Base-by-base conservation (phyloP, 2,797 vertebrate species). In the Nyctalus aviator region DNA sequence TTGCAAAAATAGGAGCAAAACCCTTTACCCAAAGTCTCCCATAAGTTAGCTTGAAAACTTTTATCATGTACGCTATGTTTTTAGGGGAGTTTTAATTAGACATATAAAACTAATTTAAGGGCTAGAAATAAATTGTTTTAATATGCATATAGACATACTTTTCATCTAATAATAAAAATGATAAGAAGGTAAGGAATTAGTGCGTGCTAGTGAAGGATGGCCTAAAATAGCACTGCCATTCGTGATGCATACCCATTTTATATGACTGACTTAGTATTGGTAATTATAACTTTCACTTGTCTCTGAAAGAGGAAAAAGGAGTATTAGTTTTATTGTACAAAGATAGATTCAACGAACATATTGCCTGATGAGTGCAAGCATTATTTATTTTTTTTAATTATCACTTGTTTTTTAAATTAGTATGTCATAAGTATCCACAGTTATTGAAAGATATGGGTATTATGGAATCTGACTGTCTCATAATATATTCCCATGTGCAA, bases 231-330 rank as follows among this genome's bases (percentile, higher is more conserved):
- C 83, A 94, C 12, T 95, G 78, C 93, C 97, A 93, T 96, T 97
- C 95, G 91, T 76, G 75, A 30, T 64, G 76, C 97, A 94, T 84
- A 91, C n/a, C 86, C 86, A 95, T 79, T 86, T 98, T 96, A 96
- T 94, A 76, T 94, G 78, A 96, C 84, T 97, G 95, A 88, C 73
- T 97, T 62, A 94, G 53, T 77, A 73, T 92, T 97, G 96, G 97
- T 97, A 97, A 97, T 97, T 97, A 95, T 77, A 97, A 96, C 81
- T 96, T 97, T 96, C 89, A 89, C 55, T 96, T 94, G 94, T 96
- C 85, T 96, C 83, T 96, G 77, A 96, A 96, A 83, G 88, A 91
- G 86, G 92, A 95, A 77, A 94, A 90, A 94, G 90, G 50, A 97
- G 96, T 97, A 96, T 66, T 94, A 94, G 77, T 8, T 97, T 86